Evolutionary conservation across 1,140 invertebrate species (phyloP).

Genomic region (Polypedilum vanderplanki): DNA sequence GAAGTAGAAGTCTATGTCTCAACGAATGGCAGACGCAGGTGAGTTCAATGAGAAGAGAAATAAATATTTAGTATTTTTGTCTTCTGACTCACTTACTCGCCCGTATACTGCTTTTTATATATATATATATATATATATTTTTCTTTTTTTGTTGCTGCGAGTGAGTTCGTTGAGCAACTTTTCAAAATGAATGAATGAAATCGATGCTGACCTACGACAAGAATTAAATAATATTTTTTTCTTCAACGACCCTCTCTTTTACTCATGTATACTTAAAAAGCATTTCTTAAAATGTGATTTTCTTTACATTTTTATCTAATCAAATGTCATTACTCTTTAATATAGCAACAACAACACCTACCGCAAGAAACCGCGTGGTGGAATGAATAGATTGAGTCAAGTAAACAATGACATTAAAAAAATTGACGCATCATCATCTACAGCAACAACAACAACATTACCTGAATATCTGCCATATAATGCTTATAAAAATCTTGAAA

Average conservation of each 20-base stretch:
- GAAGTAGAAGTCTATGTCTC: constrained; percentile 38
- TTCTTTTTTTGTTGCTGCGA: too few species aligned
- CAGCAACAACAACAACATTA: neutral
- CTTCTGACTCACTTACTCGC: neutral
- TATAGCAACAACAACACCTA: neutral
- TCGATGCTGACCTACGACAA: neutral
- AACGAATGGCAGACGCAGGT: neutral
- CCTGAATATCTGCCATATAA: constrained; percentile 16
- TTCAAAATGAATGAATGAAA: neutral
- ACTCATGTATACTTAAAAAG: neutral
- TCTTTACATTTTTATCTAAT: neutral
- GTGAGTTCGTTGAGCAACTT: too few species aligned
- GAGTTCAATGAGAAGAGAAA: neutral
- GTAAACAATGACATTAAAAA: neutral
- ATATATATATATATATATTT: too few species aligned
- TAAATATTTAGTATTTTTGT: neutral
- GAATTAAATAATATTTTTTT: constrained; percentile 8
- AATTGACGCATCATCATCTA: neutral
- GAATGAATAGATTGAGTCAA: neutral
- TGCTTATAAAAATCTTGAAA: constrained; percentile 1
- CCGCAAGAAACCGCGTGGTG: neutral
- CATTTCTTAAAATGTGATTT: neutral
- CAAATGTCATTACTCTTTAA: neutral
- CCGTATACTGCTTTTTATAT: too few species aligned
- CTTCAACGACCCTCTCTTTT: neutral